phyloP scores from a whole-genome alignment of 92 coral and sea anemone species.

The Actinostola sp. region DNA sequence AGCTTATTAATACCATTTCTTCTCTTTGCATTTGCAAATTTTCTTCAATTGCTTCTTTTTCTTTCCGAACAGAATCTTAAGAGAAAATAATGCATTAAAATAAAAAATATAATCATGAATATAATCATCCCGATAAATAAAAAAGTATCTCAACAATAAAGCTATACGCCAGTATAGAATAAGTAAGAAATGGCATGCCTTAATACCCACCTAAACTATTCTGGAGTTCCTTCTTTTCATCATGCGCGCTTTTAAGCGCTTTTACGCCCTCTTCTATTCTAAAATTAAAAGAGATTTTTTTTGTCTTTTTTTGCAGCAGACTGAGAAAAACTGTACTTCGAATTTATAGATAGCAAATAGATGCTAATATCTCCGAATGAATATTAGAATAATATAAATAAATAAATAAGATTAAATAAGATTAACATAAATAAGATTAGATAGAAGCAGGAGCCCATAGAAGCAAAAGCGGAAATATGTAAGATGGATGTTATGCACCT shows the following conservation, averaged over 20 bases:
- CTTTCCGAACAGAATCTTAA: constrained; percentile 1
- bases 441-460: too few relatives aligned
- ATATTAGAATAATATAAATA: too few relatives aligned
- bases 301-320: too few relatives aligned
- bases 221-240: constrained; percentile 13
- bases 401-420: background rate
- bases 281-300: background rate
- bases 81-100: background rate
- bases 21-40: background rate
- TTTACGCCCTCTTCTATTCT: constrained; percentile 34
- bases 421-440: background rate
- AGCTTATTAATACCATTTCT: constrained; percentile 36
- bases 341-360: too few relatives aligned
- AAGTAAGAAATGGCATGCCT: too few relatives aligned
- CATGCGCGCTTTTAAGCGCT: background rate
- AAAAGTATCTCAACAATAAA: too few relatives aligned
- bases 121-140: too few relatives aligned
- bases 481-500: constrained; percentile 41
- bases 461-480: too few relatives aligned
- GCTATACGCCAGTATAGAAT: too few relatives aligned
- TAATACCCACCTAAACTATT: constrained; percentile 10
- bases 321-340: too few relatives aligned
- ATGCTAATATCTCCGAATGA: too few relatives aligned
- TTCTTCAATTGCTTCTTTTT: constrained; percentile 8
- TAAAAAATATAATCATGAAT: too few relatives aligned